Base-by-base conservation (phyloP, 2,113 vertebrate species). In the Struthidea cinerea region DNA sequence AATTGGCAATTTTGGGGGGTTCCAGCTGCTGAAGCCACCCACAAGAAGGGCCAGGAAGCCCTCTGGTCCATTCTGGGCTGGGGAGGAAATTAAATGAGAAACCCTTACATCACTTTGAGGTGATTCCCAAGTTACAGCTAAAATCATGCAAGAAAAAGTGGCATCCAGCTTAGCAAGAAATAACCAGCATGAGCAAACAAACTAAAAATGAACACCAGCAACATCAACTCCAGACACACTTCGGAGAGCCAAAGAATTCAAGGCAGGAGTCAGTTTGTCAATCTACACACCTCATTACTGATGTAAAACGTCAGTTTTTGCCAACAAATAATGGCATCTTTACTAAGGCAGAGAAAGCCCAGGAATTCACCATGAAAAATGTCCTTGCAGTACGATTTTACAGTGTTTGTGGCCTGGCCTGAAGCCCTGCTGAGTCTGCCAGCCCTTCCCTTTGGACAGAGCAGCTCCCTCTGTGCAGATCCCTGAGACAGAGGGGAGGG, bases 371-470 rank as follows among this genome's bases (percentile, higher is more conserved):
- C 3, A 15, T 2, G 7, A 68, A 80, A 42, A 42, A 13, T 8
- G 20, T 65, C 32, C 19, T 59, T 22, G 22, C 3, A n/a, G 14
- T 10, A 32, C 0, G 1, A 44, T 44, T 61, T 11, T 11, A 3
- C 10, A 6, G 16, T 32, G 9, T 19, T 22, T 19, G 14, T 41
- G 18, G 20, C 30, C 27, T 52, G 44, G 30, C 42, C 1, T 74
- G 50, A 59, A 53, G 32, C 6, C 26, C 60, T 41, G 16, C 14
- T 32, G 52, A 28, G 57, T 42, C 26, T 78, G n/a, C 49, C 42
- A 67, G 52, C 33, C 33, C 56, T 49, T 10, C 16, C 14, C 44
- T 84, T 17, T 19, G 50, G 46, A 26, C 16, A 65, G 59, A 68
- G 57, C 0, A 67, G 27, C n/a, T 44, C 27, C 3, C 7, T 21